These are phyloP conservation scores for Varanus salvator DNA, from an alignment of 2,113 vertebrate genomes.

Conservation along the genomic window DNA sequence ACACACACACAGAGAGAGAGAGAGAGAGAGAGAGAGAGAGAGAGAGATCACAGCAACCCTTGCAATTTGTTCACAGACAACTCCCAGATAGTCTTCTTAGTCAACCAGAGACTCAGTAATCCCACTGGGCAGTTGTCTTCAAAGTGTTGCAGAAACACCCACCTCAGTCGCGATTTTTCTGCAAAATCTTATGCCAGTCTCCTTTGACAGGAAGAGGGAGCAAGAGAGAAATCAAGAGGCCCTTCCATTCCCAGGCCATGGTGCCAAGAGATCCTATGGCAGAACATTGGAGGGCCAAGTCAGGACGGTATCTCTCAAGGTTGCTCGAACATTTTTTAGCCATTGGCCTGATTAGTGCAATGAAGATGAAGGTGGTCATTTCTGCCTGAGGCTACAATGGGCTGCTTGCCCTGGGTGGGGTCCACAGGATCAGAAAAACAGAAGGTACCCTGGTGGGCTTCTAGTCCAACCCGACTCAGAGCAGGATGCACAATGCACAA, in stretches of 20 bases:
- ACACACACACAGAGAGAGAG: background rate
- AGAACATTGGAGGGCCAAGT: background rate
- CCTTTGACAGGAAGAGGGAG: background rate
- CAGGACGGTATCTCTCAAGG: background rate
- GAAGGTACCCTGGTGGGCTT: background rate
- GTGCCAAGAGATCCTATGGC: no score
- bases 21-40: no score
- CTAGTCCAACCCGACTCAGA: background rate
- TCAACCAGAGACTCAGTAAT: slow-evolving; percentile 38
- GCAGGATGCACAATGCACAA: background rate
- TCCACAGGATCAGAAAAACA: background rate
- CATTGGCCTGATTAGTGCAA: background rate
- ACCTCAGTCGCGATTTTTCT: slow-evolving; percentile 45
- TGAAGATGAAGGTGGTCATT: background rate
- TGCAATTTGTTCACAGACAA: slow-evolving; percentile 49
- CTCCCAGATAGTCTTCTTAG: slow-evolving; percentile 40
- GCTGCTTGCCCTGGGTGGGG: background rate
- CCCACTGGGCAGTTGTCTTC: slow-evolving; percentile 37
- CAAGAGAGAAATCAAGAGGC: background rate
- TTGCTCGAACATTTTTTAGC: background rate
- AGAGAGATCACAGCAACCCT: slow-evolving; percentile 43
- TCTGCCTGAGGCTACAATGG: background rate
- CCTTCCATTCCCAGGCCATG: background rate
- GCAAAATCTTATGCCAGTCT: slow-evolving; percentile 27
- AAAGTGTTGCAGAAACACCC: slow-evolving; percentile 38